These are phyloP conservation scores for Phylloscopus trochilus DNA, from an alignment of 2,113 vertebrate species.

Conservation along the genomic window DNA sequence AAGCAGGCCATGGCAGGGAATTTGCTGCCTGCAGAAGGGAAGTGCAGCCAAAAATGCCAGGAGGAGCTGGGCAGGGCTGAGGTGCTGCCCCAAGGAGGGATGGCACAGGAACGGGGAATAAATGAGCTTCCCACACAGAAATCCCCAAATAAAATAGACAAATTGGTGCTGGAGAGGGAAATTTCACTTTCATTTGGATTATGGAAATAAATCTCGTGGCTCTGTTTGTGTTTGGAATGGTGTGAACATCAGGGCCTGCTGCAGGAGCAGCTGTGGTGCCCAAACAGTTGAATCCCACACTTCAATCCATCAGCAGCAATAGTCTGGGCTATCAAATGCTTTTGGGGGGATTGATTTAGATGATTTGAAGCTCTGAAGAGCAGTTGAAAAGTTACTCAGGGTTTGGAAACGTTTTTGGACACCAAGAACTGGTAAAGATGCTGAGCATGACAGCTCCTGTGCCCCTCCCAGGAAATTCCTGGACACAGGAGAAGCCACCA, in stretches of 20 bases:
- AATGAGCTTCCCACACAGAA: neutral
- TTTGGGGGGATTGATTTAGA: neutral
- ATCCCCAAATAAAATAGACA: neutral
- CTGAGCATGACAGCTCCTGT: neutral
- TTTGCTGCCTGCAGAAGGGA: neutral
- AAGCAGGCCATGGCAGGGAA: neutral
- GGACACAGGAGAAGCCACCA: neutral
- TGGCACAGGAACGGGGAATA: neutral
- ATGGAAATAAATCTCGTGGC: neutral
- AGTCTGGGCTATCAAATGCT: neutral
- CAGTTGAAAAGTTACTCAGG: neutral
- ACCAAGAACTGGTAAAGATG: rapidly evolving
- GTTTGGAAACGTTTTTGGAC: neutral
- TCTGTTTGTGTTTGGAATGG: neutral
- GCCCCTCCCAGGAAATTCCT: neutral
- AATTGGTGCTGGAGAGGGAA: neutral
- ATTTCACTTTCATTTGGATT: neutral
- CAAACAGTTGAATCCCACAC: neutral
- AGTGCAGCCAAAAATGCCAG: neutral
- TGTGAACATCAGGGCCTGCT: neutral
- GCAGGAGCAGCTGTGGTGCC: neutral
- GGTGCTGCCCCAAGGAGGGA: neutral
- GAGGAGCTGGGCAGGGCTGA: neutral
- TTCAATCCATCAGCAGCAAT: neutral
- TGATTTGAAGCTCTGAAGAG: neutral